Evolutionary conservation across 2,888 invertebrate species (phyloP).

Genomic region (Pristionchus exspectatus): DNA sequence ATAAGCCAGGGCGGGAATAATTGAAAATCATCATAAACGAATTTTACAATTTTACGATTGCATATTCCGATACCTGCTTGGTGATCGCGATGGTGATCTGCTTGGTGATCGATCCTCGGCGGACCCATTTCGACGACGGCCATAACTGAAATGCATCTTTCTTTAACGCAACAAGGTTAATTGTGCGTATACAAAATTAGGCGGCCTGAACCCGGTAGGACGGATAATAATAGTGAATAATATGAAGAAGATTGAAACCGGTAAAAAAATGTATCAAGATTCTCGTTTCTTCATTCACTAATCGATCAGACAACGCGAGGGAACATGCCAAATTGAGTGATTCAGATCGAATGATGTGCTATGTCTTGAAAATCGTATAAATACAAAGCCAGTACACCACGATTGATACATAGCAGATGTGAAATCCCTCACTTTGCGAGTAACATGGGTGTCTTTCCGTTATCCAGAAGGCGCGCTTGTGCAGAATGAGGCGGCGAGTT

Average conservation of each 20-base stretch:
- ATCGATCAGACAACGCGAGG: neutral
- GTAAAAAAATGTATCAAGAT: neutral
- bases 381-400: too few relatives aligned
- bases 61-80: neutral
- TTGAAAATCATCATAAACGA: too few relatives aligned
- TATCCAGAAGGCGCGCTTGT: conserved; percentile 58
- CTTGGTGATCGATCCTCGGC: conserved; percentile 39
- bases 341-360: neutral
- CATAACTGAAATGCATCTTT: neutral
- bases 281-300: neutral
- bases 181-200: too few relatives aligned
- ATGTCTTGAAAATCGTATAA: too few relatives aligned
- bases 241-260: too few relatives aligned
- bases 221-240: too few relatives aligned
- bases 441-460: neutral
- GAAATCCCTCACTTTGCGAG: neutral
- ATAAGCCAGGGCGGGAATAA: too few relatives aligned
- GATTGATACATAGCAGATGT: too few relatives aligned
- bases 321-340: neutral
- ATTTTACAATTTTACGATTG: too few relatives aligned
- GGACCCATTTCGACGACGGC: neutral
- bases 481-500: conserved; percentile 61
- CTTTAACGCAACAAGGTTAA: too few relatives aligned
- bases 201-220: too few relatives aligned
- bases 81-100: conserved; percentile 2